Conservation (phyloP, 1,140 invertebrate species). For the Zaprionus ghesquierei region DNA sequence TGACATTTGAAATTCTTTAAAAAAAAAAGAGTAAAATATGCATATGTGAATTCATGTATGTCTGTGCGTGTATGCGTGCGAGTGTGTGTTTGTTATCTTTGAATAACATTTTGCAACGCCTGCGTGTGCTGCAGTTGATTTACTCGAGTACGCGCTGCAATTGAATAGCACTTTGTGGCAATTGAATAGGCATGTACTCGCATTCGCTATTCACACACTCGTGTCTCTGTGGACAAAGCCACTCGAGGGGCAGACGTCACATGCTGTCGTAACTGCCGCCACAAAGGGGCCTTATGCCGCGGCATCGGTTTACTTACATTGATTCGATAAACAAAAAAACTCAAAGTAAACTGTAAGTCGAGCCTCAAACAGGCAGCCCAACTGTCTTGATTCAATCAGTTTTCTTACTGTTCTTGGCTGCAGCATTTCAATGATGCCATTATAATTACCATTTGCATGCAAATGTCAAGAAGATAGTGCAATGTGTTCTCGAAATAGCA, state of each 20-base stretch:
- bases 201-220: neutral
- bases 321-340: constrained; percentile 36
- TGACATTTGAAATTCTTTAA: neutral
- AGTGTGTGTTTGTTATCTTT: neutral
- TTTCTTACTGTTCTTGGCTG: neutral
- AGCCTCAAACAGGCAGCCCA: neutral
- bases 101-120: neutral
- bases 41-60: no score
- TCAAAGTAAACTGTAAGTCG: constrained; percentile 41
- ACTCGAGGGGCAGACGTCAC: constrained; percentile 9
- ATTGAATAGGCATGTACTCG: constrained; percentile 6
- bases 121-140: constrained; percentile 5
- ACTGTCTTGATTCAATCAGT: neutral
- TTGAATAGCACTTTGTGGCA: neutral
- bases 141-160: neutral
- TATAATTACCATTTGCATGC: constrained; percentile 17
- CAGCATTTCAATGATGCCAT: neutral
- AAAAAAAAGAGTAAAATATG: no score
- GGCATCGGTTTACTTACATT: constrained; percentile 46
- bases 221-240: neutral
- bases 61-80: no score
- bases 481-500: constrained; percentile 8
- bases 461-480: neutral
- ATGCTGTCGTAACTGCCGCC: neutral
- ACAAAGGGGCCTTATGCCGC: constrained; percentile 28